Evolutionary conservation across 2,797 vertebrate genomes (phyloP).

Genomic region (Sebastes minor): DNA sequence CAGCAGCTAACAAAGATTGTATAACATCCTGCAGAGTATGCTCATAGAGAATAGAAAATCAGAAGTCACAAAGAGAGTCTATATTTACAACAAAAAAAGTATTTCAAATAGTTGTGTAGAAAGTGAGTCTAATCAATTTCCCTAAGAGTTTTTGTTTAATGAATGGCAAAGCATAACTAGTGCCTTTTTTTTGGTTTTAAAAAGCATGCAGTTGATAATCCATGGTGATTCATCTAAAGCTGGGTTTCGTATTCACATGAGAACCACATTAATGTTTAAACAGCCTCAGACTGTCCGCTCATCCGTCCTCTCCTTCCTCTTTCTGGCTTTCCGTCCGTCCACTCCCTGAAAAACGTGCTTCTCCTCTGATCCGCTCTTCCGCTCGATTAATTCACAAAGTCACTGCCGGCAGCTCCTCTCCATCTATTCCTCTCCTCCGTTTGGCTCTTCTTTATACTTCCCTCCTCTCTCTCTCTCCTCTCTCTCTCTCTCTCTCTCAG

Average conservation of each 20-base stretch:
- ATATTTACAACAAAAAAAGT: slow-evolving; percentile 47
- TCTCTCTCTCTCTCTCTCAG: slow-evolving; percentile 38
- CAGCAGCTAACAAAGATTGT: slow-evolving; percentile 66
- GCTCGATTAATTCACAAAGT: slow-evolving; percentile 82
- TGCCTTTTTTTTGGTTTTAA: slow-evolving; percentile 54
- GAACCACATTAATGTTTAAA: slow-evolving; percentile 71
- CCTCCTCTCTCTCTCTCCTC: slow-evolving; percentile 15
- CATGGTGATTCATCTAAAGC: slow-evolving; percentile 58
- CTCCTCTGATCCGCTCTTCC: slow-evolving; percentile 74
- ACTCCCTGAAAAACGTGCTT: slow-evolving; percentile 78
- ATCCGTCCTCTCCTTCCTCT: slow-evolving; percentile 63
- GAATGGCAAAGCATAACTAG: slow-evolving; percentile 44
- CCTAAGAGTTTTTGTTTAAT: slow-evolving; percentile 29
- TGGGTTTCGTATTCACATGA: slow-evolving; percentile 56
- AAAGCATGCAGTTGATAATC: slow-evolving; percentile 69
- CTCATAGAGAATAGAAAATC: slow-evolving; percentile 54
- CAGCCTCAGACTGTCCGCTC: slow-evolving; percentile 67
- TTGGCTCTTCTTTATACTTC: slow-evolving; percentile 56
- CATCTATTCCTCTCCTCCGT: slow-evolving; percentile 68
- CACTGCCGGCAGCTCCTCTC: slow-evolving; percentile 70
- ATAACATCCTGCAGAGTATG: slow-evolving; percentile 51
- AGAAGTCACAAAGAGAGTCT: slow-evolving; percentile 53
- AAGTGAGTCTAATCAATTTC: slow-evolving; percentile 48
- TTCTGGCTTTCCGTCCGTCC: slow-evolving; percentile 64
- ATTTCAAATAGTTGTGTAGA: slow-evolving; percentile 34